These are phyloP conservation scores for Fissipunctia ypsillon DNA, from an alignment of 2,888 invertebrate genomes.

Conservation along the genomic window DNA sequence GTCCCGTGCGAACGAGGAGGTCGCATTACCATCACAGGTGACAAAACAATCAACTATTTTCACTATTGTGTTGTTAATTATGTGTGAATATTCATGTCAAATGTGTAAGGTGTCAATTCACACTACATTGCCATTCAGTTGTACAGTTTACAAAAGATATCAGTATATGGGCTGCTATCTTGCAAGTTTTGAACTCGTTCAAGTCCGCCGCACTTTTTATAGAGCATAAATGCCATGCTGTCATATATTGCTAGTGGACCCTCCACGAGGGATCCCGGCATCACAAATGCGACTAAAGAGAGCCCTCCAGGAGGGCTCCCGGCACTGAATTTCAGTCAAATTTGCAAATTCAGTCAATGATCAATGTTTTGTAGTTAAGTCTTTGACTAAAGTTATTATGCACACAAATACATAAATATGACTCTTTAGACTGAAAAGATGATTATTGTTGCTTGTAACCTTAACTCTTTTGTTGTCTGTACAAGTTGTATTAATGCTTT, in stretches of 20 bases:
- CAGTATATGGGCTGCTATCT: background rate
- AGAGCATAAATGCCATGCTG: background rate
- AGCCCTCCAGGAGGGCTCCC: too few relatives aligned
- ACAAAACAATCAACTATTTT: conserved; percentile 47
- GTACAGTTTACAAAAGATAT: conserved; percentile 32
- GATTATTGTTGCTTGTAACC: background rate
- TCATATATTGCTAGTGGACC: background rate
- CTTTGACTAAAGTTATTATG: background rate
- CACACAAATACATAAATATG: background rate
- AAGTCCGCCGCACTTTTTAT: too few relatives aligned
- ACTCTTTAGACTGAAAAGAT: background rate
- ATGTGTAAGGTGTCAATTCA: conserved; percentile 29
- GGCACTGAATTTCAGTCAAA: too few relatives aligned
- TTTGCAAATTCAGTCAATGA: too few relatives aligned
- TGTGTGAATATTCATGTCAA: conserved; percentile 55
- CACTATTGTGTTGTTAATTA: conserved; percentile 24
- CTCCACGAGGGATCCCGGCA: background rate
- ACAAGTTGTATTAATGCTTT: conserved; percentile 28
- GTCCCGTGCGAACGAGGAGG: conserved; percentile 87
- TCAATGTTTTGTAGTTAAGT: background rate
- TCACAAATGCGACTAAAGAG: background rate
- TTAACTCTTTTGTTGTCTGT: conserved; percentile 31
- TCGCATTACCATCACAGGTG: conserved; percentile 89
- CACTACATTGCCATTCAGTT: conserved; percentile 7
- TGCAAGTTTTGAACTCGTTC: background rate